A percentile compares a stretch with the other conserved stretches of the same genome.
phyloP scores from a whole-genome alignment of 2,888 invertebrate species.

The Dynastes hyllus region DNA sequence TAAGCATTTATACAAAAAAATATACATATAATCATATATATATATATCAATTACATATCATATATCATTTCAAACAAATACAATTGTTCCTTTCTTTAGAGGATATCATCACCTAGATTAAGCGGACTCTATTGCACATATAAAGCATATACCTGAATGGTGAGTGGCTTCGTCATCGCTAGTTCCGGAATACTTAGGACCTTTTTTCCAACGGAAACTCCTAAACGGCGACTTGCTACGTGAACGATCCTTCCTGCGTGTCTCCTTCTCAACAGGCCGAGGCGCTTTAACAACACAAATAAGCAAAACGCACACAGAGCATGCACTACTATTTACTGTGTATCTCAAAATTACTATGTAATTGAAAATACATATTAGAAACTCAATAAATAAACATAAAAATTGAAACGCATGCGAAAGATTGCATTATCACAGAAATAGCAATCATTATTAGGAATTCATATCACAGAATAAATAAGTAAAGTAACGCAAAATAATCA shows the following conservation, averaged over 20 bases:
- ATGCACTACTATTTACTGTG: constrained; percentile 48
- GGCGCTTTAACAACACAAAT: constrained; percentile 57
- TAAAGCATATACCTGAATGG: constrained; percentile 53
- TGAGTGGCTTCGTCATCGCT: constrained; percentile 85
- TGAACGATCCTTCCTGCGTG: constrained; percentile 82
- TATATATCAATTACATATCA: too few species aligned
- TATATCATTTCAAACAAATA: not conserved
- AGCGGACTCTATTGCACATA: constrained; percentile 53
- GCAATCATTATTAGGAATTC: not conserved
- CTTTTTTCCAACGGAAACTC: constrained; percentile 93
- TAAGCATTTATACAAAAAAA: constrained; percentile 1
- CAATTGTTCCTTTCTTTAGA: not conserved
- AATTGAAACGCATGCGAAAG: constrained; percentile 6
- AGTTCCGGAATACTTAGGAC: constrained; percentile 79
- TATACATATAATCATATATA: too few species aligned
- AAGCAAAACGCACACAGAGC: constrained; percentile 54
- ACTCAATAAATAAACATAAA: constrained; percentile 16
- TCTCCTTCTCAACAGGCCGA: constrained; percentile 66
- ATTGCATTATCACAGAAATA: constrained; percentile 2
- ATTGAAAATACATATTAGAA: constrained; percentile 4
- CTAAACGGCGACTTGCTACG: constrained; percentile 96
- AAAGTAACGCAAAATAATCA: constrained; percentile 19
- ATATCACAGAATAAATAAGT: constrained; percentile 3
- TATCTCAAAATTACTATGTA: not conserved
- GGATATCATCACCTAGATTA: constrained; percentile 40